These are phyloP conservation scores for Glossosoma conforme DNA, from an alignment of 1,140 invertebrate species.

Conservation along the genomic window DNA sequence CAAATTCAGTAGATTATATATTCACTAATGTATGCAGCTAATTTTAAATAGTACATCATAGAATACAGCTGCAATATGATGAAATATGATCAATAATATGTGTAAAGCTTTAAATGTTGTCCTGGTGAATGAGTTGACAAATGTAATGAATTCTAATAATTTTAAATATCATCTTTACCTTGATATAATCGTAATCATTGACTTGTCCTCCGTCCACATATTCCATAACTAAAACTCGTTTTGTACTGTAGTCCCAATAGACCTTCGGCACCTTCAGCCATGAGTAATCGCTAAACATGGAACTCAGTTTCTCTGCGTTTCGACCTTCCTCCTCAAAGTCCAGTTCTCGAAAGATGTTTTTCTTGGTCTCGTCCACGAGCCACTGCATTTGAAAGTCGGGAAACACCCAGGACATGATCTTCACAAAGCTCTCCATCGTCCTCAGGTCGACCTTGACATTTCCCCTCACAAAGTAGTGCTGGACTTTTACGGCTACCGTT, in stretches of 20 bases:
- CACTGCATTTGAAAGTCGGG: conserved; percentile 90
- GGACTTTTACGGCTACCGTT: conserved; percentile 92
- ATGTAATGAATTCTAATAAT: no score
- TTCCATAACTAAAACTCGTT: conserved; percentile 93
- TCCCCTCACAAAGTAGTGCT: conserved; percentile 83
- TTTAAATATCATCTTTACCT: conserved; percentile 42
- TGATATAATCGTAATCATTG: conserved; percentile 87
- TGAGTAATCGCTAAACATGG: conserved; percentile 59
- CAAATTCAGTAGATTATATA: no score
- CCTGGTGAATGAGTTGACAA: no score
- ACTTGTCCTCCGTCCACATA: conserved; percentile 91
- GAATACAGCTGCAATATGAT: no score
- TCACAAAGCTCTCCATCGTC: conserved; percentile 90
- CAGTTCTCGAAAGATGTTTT: conserved; percentile 88
- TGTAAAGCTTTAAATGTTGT: no score
- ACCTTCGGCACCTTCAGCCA: conserved; percentile 72
- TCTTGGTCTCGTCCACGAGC: conserved; percentile 81
- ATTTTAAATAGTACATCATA: no score
- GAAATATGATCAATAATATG: no score
- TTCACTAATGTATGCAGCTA: no score
- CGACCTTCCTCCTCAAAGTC: conserved; percentile 87
- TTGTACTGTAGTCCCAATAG: conserved; percentile 78
- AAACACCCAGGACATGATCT: conserved; percentile 79
- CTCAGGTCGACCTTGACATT: conserved; percentile 87
- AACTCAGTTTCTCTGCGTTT: conserved; percentile 80